Evolutionary conservation across 2,888 invertebrate species (phyloP).

Genomic region (Acanthosepion pharaonis): DNA sequence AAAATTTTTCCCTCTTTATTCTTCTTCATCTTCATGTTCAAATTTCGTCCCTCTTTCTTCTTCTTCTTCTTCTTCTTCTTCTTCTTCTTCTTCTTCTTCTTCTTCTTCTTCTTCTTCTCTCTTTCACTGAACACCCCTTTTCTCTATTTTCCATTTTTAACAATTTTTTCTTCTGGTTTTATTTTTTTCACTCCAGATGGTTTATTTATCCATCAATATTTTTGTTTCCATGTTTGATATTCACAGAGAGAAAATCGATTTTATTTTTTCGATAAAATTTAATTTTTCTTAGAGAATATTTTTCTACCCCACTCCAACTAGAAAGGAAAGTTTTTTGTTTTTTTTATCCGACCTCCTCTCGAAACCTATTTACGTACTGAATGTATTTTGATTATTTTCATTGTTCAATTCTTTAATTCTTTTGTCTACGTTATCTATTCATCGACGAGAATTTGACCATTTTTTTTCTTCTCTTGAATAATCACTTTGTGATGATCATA

Average conservation of each 20-base stretch:
- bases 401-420: slow-evolving; percentile 4
- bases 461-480: not conserved
- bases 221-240: not conserved
- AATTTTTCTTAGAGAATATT: not conserved
- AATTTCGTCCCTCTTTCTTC: not conserved
- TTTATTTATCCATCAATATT: not conserved
- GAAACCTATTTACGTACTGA: not conserved
- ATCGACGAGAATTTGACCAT: not conserved
- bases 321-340: not conserved
- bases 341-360: too few species aligned
- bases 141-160: too few species aligned
- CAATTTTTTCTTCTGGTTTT: not conserved
- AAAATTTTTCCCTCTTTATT: not conserved
- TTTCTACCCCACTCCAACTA: not conserved
- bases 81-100: not conserved
- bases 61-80: not conserved
- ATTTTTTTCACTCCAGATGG: not conserved
- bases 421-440: not conserved
- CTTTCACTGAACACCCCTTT: not conserved
- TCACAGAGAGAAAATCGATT: slow-evolving; percentile 2
- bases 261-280: slow-evolving; percentile 9
- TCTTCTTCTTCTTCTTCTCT: not conserved
- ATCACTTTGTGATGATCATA: too few species aligned
- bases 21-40: not conserved
- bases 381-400: not conserved